These are phyloP conservation scores for Polydrusus tereticollis DNA, from an alignment of 2,888 invertebrate genomes.

Conservation along the genomic window DNA sequence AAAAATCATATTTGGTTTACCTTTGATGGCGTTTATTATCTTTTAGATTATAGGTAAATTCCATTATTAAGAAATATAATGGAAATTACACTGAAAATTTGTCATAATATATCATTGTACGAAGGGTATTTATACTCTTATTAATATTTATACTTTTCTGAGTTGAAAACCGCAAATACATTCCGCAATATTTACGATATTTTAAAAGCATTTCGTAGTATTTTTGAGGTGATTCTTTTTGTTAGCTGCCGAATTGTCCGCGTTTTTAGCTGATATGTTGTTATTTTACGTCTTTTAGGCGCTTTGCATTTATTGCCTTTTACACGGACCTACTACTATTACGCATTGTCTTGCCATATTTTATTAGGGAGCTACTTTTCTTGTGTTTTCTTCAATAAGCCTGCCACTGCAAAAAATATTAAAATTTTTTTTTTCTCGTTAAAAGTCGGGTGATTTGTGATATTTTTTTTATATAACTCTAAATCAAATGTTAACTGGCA, in stretches of 20 bases:
- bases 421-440: no score
- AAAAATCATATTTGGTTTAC: no score
- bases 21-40: no score
- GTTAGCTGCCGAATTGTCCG: conserved; percentile 59
- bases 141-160: background rate
- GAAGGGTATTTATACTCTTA: background rate
- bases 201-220: conserved; percentile 8
- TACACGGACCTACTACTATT: conserved; percentile 40
- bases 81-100: no score
- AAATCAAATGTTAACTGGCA: no score
- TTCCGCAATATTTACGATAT: background rate
- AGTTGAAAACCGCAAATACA: background rate
- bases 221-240: conserved; percentile 57
- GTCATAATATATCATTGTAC: conserved; percentile 5
- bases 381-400: no score
- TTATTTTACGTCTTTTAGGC: conserved; percentile 54
- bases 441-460: no score
- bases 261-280: conserved; percentile 67
- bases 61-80: no score
- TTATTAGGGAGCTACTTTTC: conserved; percentile 13
- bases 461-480: no score
- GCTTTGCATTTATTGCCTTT: conserved; percentile 33
- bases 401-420: no score
- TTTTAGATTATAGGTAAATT: no score
- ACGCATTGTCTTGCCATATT: conserved; percentile 30